phyloP scores from a whole-genome alignment of 1,140 invertebrate genomes.

The Argopecten irradians region DNA sequence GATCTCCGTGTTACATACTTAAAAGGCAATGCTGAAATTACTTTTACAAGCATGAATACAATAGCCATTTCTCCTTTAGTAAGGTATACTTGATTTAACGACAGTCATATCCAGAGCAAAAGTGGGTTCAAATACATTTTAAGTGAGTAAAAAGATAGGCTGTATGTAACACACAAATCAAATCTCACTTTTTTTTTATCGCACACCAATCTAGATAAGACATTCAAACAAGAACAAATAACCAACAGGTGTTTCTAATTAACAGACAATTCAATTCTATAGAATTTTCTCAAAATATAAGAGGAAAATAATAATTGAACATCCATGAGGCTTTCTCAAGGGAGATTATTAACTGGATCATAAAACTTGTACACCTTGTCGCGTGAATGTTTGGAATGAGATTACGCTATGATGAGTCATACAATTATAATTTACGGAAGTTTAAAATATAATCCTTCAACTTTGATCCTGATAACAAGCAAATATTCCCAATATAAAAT shows the following conservation, averaged over 20 bases:
- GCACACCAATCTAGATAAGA: not conserved
- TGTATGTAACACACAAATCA: not conserved
- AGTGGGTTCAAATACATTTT: not conserved
- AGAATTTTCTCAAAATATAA: not conserved
- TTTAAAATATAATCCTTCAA: not conserved
- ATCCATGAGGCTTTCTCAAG: not conserved
- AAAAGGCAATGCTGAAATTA: not conserved
- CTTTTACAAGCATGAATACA: not conserved
- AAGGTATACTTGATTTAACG: not conserved
- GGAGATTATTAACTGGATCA: not conserved
- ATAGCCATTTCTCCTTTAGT: not conserved
- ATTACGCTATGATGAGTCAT: not conserved
- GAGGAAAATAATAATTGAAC: not conserved
- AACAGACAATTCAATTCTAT: not conserved
- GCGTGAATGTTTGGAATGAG: not conserved
- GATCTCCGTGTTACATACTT: not conserved
- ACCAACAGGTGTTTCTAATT: not conserved
- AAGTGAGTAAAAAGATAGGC: too few relatives aligned
- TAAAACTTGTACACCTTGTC: not conserved
- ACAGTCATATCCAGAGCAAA: not conserved
- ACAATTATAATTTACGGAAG: not conserved
- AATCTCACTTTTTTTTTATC: not conserved
- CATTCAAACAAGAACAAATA: not conserved
- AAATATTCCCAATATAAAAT: not conserved
- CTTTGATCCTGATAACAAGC: not conserved